Evolutionary conservation across 2,888 invertebrate species (phyloP), one percentile per base, ranked within the genome.

Genomic region (Scaptomyza cyrtandrae): DNA sequence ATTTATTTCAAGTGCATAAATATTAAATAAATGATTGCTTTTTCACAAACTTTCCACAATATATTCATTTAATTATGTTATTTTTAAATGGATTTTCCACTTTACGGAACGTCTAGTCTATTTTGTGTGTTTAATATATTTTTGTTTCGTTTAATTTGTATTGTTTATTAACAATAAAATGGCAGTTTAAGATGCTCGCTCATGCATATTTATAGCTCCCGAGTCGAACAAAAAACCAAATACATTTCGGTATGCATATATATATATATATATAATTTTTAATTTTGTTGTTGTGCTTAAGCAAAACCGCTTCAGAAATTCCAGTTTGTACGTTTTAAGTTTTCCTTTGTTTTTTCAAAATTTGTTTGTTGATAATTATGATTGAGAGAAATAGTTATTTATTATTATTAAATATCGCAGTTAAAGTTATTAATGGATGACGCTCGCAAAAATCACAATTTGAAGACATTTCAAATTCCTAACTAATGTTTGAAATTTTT

Each of bases 171-270:
- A 71, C 71, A 55, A 71, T 62, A 71, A 75, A 71, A 66, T 75
- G 57, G 43, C 48, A 56, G 61, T 56, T 71, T 71, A 61, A 79
- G 76, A 68, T 71, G 76, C 52, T 55, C 45, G 70, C 74, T 84
- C 84, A 83, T 83, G 78, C 67, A 86, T 86, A 83, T 83, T 83
- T 80, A 83, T 75, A 75, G 68, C 48, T 54, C 29, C 52, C 63
- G 29, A 57, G 55, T 29, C 52, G 50, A 57, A 49, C 48, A 27
- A 59, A 60, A 66, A 67, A 63, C 24, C 24, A 24, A 24, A 24
- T 72, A 61, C 62, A 35, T 62, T 60, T 45, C 7, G 31, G 16
- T 46, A 29, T 62, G 46, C 10, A 43, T 55, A 49, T 53, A 46
- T 57, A 44, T 56, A 50, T 58, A 37, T 54, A 24, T 24, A 24